Evolutionary conservation across 2,113 vertebrate genomes (phyloP).

Genomic region (Capricornis sumatraensis): DNA sequence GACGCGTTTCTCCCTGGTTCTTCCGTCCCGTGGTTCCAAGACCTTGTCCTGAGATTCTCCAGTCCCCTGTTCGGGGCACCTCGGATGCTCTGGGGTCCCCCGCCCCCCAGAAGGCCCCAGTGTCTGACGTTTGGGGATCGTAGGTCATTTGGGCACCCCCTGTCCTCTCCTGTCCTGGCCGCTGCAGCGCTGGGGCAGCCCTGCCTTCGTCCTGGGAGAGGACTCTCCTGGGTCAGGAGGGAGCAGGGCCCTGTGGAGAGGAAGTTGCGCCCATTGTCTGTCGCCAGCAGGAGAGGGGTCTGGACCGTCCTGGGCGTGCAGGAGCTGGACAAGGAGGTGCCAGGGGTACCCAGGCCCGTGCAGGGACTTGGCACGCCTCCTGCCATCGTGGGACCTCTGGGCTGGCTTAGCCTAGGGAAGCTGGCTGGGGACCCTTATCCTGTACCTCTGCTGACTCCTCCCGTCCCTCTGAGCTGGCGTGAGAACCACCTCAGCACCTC

Average conservation of each 20-base stretch:
- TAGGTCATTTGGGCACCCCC: not conserved
- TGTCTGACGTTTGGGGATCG: not conserved
- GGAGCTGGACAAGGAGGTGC: not conserved
- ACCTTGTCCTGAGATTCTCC: not conserved
- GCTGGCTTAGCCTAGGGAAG: not conserved
- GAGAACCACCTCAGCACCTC: not conserved
- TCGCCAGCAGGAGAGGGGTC: not conserved
- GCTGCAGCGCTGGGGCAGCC: not conserved
- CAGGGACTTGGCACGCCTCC: not conserved
- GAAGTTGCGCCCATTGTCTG: accelerated
- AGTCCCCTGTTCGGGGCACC: not conserved
- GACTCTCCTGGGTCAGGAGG: not conserved
- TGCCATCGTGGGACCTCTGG: not conserved
- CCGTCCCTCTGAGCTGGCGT: accelerated
- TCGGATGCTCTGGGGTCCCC: not conserved
- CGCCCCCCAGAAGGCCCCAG: not conserved
- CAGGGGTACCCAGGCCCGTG: not conserved
- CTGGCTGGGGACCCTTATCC: not conserved
- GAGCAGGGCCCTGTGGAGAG: not conserved
- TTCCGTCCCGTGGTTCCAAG: not conserved
- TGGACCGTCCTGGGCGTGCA: not conserved
- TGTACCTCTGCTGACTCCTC: not conserved
- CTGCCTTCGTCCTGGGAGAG: not conserved
- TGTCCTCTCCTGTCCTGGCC: not conserved
- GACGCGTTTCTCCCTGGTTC: not conserved